Base-by-base conservation (phyloP, 1,140 invertebrate species). In the Lerema accius region DNA sequence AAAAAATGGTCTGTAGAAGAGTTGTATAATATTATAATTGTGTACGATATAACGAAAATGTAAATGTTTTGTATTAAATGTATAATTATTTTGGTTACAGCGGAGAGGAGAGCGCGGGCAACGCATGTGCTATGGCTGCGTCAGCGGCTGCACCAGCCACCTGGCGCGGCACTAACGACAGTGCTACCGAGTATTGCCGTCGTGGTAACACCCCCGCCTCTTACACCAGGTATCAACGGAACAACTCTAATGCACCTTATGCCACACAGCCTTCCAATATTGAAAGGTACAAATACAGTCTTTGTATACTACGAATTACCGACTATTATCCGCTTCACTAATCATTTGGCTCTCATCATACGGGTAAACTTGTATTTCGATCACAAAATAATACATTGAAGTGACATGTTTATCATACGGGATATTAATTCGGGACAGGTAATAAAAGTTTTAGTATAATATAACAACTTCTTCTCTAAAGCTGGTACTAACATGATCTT, bases 41-140 rank as follows among this genome's bases (percentile, higher is more conserved):
- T n/a, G n/a, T n/a, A n/a, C n/a, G n/a, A n/a, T n/a, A n/a, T n/a
- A n/a, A n/a, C n/a, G n/a, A n/a, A n/a, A n/a, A n/a, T n/a, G n/a
- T n/a, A n/a, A n/a, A n/a, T n/a, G n/a, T n/a, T n/a, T n/a, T n/a
- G n/a, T n/a, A n/a, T n/a, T n/a, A n/a, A n/a, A n/a, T n/a, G n/a
- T n/a, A n/a, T n/a, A 23, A 32, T 32, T 4, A 46, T 13, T 28
- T 62, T 63, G 26, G 68, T 48, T 58, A 14, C 43, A 86, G 85
- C 17, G 83, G 82, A 49, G 84, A 85, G 56, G 86, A 86, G 64
- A 83, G 78, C 64, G 78, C 78, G 23, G 78, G 87, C 56, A 90
- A 86, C 70, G 83, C 90, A 10, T 92, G 92, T 76, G 89, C 91
- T 55, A 84, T 91, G 71, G 92, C 89, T 63, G 86, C 88, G 61